Evolutionary conservation across 2,888 invertebrate species (phyloP).

Genomic region (Aromia moschata): DNA sequence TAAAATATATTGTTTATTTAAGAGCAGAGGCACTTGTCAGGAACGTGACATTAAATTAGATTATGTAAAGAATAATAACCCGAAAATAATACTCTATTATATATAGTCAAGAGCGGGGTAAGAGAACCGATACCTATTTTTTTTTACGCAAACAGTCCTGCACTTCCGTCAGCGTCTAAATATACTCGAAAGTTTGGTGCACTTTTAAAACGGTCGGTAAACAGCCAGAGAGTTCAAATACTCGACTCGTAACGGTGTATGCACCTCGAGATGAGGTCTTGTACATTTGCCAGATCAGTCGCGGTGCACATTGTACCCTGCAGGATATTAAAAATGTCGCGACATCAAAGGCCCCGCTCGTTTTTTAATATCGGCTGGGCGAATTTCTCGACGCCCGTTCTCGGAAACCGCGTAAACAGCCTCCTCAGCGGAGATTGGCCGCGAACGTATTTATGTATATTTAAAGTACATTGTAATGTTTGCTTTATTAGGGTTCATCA

Average conservation of each 20-base stretch:
- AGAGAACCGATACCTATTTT: constrained; percentile 28
- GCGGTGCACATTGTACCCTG: constrained; percentile 38
- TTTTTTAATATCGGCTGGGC: constrained; percentile 41
- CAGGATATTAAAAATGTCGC: constrained; percentile 42
- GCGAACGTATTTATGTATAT: constrained; percentile 13
- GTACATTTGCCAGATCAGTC: constrained; percentile 42
- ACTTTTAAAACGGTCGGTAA: constrained; percentile 44
- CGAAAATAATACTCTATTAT: too few species aligned
- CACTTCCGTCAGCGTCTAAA: constrained; percentile 39
- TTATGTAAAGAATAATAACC: too few species aligned
- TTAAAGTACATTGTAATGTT: too few species aligned
- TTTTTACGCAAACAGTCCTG: constrained; percentile 33
- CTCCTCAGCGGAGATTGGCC: not conserved
- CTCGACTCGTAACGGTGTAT: constrained; percentile 38
- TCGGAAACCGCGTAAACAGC: constrained; percentile 27
- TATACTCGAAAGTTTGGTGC: constrained; percentile 41
- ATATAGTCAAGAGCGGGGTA: too few species aligned
- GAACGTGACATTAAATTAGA: too few species aligned
- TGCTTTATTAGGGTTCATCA: too few species aligned
- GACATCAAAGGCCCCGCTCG: constrained; percentile 41
- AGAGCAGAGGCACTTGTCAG: too few species aligned
- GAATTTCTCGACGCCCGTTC: constrained; percentile 39
- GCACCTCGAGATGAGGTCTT: constrained; percentile 29
- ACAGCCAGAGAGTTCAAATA: constrained; percentile 46
- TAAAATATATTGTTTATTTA: too few species aligned